These are phyloP conservation scores for Zootoca vivipara DNA, from an alignment of 2,113 vertebrate genomes.

Conservation along the genomic window DNA sequence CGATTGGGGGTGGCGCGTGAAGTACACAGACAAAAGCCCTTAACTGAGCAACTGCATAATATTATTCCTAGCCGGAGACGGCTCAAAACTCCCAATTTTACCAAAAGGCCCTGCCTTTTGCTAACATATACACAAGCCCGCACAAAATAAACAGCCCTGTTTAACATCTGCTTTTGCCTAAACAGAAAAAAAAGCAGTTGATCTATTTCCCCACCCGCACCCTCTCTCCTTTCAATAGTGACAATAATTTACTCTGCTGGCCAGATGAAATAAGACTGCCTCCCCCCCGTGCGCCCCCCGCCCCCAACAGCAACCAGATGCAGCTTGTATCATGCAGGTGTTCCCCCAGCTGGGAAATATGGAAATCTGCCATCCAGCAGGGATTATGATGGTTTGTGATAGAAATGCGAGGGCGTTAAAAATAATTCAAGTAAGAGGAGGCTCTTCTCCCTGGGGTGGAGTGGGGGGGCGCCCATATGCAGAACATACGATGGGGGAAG, in stretches of 20 bases:
- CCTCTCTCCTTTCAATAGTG: conserved; percentile 61
- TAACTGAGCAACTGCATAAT: background rate
- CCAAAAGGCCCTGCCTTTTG: conserved; percentile 70
- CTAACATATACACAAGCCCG: conserved; percentile 70
- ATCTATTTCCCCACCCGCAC: conserved; percentile 56
- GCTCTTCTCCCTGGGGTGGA: conserved; percentile 73
- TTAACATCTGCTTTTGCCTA: conserved; percentile 75
- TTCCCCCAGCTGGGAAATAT: conserved; percentile 76
- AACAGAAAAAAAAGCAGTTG: conserved; percentile 67
- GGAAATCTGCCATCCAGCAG: conserved; percentile 73
- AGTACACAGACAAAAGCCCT: background rate
- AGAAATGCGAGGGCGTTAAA: conserved; percentile 80
- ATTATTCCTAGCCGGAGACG: background rate
- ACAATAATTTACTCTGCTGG: conserved; percentile 72
- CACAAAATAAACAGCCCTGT: conserved; percentile 74
- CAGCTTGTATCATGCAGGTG: conserved; percentile 73
- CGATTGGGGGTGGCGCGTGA: background rate
- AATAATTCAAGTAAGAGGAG: conserved; percentile 75
- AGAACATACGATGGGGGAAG: conserved; percentile 68
- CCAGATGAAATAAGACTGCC: conserved; percentile 73
- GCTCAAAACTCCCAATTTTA: conserved; percentile 49
- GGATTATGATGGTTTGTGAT: conserved; percentile 75
- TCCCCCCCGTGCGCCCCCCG: conserved; percentile 18
- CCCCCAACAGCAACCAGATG: conserved; percentile 67
- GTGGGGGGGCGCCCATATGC: conserved; percentile 67